A percentile compares a stretch with the other conserved stretches of the same genome.
phyloP scores from a whole-genome alignment of 2,113 vertebrate species.

The Procavia capensis region DNA sequence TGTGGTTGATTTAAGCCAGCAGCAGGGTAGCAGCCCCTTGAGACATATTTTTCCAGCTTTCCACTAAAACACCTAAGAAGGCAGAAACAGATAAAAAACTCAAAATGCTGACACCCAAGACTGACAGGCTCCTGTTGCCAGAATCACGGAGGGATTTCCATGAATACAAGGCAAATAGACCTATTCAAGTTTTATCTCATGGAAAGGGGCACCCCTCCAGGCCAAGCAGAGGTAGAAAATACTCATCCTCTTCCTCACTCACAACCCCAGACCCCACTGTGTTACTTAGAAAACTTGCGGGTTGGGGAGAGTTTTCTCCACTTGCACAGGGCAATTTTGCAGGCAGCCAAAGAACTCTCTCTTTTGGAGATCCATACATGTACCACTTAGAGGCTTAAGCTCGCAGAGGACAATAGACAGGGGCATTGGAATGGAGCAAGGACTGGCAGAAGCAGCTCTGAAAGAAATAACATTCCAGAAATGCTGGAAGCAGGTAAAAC shows the following conservation, averaged over 20 bases:
- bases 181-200: conserved; percentile 52
- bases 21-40: not conserved
- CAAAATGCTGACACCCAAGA: conserved; percentile 53
- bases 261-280: not conserved
- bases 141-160: conserved; percentile 67
- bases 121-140: conserved; percentile 57
- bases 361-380: not conserved
- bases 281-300: not conserved
- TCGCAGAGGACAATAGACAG: not conserved
- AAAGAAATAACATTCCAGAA: not conserved
- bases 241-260: not conserved
- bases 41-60: conserved; percentile 61
- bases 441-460: not conserved
- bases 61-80: conserved; percentile 45
- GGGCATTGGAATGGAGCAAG: not conserved
- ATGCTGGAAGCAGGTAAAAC: not conserved
- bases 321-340: not conserved
- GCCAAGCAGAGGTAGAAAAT: not conserved
- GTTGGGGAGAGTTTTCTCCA: not conserved
- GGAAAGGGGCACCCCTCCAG: conserved; percentile 36
- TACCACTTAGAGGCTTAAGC: not conserved
- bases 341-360: not conserved
- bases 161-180: conserved; percentile 68
- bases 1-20: conserved; percentile 14
- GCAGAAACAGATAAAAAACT: conserved; percentile 42